Conservation (phyloP, 2,888 invertebrate species). For the Clusia tigrina region DNA sequence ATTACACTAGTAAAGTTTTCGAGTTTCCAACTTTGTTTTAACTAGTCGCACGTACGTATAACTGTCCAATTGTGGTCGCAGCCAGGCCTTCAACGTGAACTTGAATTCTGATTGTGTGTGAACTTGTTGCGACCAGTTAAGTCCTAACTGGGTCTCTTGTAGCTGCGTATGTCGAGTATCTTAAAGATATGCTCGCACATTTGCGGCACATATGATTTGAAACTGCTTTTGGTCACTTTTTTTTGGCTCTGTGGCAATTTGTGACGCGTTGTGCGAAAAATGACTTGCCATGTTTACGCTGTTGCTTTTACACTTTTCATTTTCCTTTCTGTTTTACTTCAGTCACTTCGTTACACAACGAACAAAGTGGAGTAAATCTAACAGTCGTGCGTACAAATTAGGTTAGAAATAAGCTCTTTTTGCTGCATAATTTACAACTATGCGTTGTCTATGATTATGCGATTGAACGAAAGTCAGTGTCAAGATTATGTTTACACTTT, state of each 20-base stretch:
- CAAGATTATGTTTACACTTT: too few species aligned
- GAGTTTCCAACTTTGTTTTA: not conserved
- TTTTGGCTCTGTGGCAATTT: not conserved
- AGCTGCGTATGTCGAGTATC: conserved; percentile 15
- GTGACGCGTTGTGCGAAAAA: not conserved
- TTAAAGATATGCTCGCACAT: not conserved
- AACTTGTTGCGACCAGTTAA: conserved; percentile 37
- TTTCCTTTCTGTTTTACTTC: not conserved
- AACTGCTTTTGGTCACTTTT: not conserved
- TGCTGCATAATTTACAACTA: too few species aligned
- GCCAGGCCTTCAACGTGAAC: conserved; percentile 16
- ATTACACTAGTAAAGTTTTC: not conserved
- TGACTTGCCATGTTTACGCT: not conserved
- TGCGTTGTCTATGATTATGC: too few species aligned
- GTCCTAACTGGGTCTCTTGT: conserved; percentile 29
- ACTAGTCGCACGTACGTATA: not conserved
- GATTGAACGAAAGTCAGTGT: too few species aligned
- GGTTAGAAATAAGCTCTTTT: too few species aligned
- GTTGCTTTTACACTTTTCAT: not conserved
- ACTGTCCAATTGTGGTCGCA: conserved; percentile 4
- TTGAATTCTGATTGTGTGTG: not conserved
- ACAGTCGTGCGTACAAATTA: too few species aligned
- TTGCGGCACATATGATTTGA: not conserved
- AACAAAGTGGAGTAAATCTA: too few species aligned
- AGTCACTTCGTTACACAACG: too few species aligned